Evolutionary conservation across 2,113 vertebrate species (phyloP), one percentile per base, ranked within the genome.

Genomic region (Paramormyrops kingsleyae): DNA sequence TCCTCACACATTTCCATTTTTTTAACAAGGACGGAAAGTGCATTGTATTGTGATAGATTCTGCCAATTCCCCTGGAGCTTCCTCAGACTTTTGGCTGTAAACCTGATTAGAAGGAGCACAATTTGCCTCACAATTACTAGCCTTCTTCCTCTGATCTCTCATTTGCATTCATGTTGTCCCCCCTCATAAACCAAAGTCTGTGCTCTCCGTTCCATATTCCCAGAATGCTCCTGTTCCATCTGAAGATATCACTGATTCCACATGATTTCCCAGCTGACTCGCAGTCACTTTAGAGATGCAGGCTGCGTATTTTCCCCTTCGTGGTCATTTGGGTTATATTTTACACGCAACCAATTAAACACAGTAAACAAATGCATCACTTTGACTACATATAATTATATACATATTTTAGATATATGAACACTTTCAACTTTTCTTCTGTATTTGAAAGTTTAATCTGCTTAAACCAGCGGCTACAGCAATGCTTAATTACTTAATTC

Each of bases 1-100:
- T 49, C 19, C 31, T 42, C 35, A 19, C 49, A 39, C 12, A 91
- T 93, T 94, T 91, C 94, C 92, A 94, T 95, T 95, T 94, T 95
- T 95, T 95, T 95, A 94, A 96, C 94, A 95, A 95, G 94, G 94
- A 90, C 89, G 91, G 91, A 91, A 35, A 94, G 91, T 92, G 92
- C 90, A 93, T 93, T 93, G 93, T 94, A 93, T 93, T 93, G 92
- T 95, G 95, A 95, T 95, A 94, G 92, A 95, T 93, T 95, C 93
- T 89, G 90, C 89, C 91, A 88, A 88, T 91, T 92, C 92, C 93
- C 92, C 93, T 87, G 15, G 91, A 93, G 93, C 91, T 95, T 89
- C 27, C 84, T 88, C 74, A 83, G 91, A 88, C 92, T 93, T 91
- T 92, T 94, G 94, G 94, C 94, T 93, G 91, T 93, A 90, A 92